These are phyloP conservation scores for Sebastes diaconus DNA, from an alignment of 2,797 vertebrate genomes.

Conservation along the genomic window DNA sequence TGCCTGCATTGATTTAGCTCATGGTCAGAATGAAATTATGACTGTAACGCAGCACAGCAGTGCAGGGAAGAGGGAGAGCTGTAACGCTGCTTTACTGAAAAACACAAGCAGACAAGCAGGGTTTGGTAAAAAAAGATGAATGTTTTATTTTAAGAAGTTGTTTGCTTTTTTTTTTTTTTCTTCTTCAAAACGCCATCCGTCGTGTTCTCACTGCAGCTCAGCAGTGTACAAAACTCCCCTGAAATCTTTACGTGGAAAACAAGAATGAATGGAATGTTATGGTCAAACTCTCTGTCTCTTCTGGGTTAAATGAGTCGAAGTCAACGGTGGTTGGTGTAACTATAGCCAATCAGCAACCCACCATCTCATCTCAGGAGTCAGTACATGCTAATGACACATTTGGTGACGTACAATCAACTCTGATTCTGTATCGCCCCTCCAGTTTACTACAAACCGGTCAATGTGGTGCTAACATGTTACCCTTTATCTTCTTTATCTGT, in stretches of 20 bases:
- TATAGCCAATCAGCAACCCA: conserved; percentile 5
- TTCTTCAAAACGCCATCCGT: conserved; percentile 38
- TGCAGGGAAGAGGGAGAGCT: not conserved
- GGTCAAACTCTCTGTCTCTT: conserved; percentile 25
- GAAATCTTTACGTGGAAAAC: conserved; percentile 46
- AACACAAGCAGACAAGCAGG: conserved; percentile 11
- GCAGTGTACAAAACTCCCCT: conserved; percentile 63
- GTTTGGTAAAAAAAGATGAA: conserved; percentile 37
- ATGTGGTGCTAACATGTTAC: conserved; percentile 23
- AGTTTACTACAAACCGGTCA: not conserved
- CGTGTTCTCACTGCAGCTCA: conserved; percentile 51
- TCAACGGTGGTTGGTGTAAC: conserved; percentile 9
- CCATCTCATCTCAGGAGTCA: conserved; percentile 27
- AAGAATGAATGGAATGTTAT: conserved; percentile 69
- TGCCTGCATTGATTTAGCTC: conserved; percentile 66
- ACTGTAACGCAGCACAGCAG: conserved; percentile 21
- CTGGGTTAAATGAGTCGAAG: conserved; percentile 35
- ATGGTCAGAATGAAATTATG: conserved; percentile 67
- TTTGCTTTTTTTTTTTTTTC: conserved; percentile 33
- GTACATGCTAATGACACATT: conserved; percentile 35
- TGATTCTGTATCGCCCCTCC: not conserved
- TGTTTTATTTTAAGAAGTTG: conserved; percentile 66
- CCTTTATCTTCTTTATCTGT: conserved; percentile 2
- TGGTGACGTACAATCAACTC: conserved; percentile 8
- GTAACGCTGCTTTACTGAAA: conserved; percentile 1